These are phyloP conservation scores for Globia sparganii DNA, from an alignment of 2,888 invertebrate genomes.

Conservation along the genomic window DNA sequence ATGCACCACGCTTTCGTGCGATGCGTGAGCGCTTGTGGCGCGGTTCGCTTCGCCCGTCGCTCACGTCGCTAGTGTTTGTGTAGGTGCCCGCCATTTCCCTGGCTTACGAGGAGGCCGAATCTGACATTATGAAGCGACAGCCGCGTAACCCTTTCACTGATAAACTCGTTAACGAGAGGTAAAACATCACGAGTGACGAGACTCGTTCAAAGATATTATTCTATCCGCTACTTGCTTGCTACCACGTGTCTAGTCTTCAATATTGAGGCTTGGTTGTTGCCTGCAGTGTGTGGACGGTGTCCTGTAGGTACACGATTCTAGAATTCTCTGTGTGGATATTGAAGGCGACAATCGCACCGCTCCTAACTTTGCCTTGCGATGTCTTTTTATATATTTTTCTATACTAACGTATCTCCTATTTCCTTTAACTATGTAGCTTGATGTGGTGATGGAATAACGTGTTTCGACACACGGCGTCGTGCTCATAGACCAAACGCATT, in stretches of 20 bases:
- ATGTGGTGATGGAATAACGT: constrained; percentile 85
- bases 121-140: constrained; percentile 99
- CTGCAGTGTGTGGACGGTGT: constrained; percentile 84
- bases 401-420: constrained; percentile 82
- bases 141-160: constrained; percentile 99
- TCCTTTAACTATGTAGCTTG: constrained; percentile 85
- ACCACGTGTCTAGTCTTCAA: constrained; percentile 88
- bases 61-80: constrained; percentile 90
- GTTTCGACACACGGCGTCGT: constrained; percentile 70
- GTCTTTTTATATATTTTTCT: constrained; percentile 82
- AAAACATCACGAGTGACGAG: constrained; percentile 88
- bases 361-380: constrained; percentile 88
- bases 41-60: constrained; percentile 70
- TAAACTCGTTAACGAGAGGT: constrained; percentile 99
- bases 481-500: constrained; percentile 78
- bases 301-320: constrained; percentile 77
- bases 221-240: constrained; percentile 90
- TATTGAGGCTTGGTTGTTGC: constrained; percentile 88
- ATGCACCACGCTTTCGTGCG: constrained; percentile 82
- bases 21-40: constrained; percentile 67
- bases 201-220: constrained; percentile 87
- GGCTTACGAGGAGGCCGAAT: constrained; percentile 99
- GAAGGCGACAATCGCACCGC: constrained; percentile 89
- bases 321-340: constrained; percentile 82
- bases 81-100: constrained; percentile 99